Percentiles rank a stretch among this genome's conserved stretches.
Conservation (phyloP, 2,888 invertebrate genomes). For the Venusia cambrica region DNA sequence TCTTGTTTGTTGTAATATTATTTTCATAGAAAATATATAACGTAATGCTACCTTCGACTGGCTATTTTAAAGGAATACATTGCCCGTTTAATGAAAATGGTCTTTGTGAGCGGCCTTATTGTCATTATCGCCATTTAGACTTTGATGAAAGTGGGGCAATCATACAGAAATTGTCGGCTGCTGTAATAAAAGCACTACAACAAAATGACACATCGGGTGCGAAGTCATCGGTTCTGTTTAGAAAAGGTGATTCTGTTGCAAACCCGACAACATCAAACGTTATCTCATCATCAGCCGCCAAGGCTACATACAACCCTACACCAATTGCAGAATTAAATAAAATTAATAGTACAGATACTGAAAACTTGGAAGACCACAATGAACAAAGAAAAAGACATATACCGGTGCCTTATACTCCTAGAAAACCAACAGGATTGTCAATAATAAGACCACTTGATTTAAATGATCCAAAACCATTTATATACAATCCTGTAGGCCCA, state of each 20-base stretch:
- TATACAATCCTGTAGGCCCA: conserved; percentile 57
- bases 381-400: conserved; percentile 71
- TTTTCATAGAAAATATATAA: conserved; percentile 8
- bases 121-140: conserved; percentile 93
- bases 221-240: conserved; percentile 34
- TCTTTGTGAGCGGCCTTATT: conserved; percentile 93
- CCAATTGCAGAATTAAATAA: conserved; percentile 83
- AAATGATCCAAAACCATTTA: conserved; percentile 63
- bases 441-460: conserved; percentile 59
- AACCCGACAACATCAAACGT: conserved; percentile 33
- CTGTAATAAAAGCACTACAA: conserved; percentile 82
- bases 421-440: conserved; percentile 62
- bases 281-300: conserved; percentile 61
- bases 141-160: conserved; percentile 83
- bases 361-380: conserved; percentile 49
- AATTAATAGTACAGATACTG: conserved; percentile 53
- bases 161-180: conserved; percentile 81
- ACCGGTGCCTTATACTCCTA: conserved; percentile 75
- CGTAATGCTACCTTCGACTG: conserved; percentile 93
- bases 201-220: conserved; percentile 56
- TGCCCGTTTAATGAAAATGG: conserved; percentile 93
- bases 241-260: conserved; percentile 23
- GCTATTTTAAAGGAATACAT: conserved; percentile 91
- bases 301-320: conserved; percentile 83
- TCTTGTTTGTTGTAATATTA: conserved; percentile 26